Base-by-base conservation (phyloP, 1,140 invertebrate species). In the Meloidogyne floridensis region DNA sequence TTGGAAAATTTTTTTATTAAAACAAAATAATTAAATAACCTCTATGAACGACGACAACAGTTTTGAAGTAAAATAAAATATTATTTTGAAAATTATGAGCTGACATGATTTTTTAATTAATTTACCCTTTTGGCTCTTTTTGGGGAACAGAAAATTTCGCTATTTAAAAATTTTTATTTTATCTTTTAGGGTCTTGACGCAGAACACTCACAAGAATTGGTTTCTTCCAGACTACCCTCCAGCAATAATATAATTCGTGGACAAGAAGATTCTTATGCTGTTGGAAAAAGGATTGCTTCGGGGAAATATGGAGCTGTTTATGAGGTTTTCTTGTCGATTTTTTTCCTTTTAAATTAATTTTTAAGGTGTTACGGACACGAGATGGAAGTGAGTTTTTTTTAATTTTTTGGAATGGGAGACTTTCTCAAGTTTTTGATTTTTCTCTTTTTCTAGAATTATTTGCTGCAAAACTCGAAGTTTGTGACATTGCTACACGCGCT, bases 261-360 rank as follows among this genome's bases (percentile, higher is more conserved):
- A 54, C 86, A 88, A 80, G 72, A 85, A 53, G 53, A 87, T 77
- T 32, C 80, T 13, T 88, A 90, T 75, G 84, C 87, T 42, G 84
- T 88, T 11, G 87, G 87, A 6, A 81, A 80, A 42, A 88, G 89
- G 71, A 81, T 88, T 4, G 83, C 85, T 11, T 80, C 82, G 10
- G 87, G 87, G 9, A 78, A 87, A 20, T 87, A 86, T 83, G 87
- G 87, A 18, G 87, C 89, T 3, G 87, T 88, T 78, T 88, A 87
- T 80, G 85, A 88, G 81, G 86, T 86, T 76, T n/a, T 8, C 47
- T 47, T 42, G 18, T 65, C 9, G 9, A 32, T 18, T 65, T n/a
- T n/a, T 65, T 65, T 59, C 15, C 4, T 59, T 47, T 47, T 6
- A 47, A 47, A 56, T 43, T 72, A 32, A 77, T n/a, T 53, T 77